Percentiles rank a stretch among this genome's conserved stretches.
Conservation (phyloP, 2,797 vertebrate genomes). For the Allochrocebus solatus region DNA sequence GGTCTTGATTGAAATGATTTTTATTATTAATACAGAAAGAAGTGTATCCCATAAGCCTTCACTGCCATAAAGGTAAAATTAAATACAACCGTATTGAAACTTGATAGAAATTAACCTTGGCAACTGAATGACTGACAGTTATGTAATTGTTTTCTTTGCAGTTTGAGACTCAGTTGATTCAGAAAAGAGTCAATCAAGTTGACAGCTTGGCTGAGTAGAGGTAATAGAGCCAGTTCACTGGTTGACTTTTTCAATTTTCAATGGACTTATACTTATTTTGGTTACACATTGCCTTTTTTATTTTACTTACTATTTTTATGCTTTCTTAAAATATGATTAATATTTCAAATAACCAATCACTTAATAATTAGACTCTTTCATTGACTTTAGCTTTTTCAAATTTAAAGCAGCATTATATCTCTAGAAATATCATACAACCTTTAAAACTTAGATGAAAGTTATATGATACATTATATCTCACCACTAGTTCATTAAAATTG, state of each 20-base stretch:
- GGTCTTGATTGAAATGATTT: not conserved
- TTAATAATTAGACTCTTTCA: not conserved
- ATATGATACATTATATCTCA: not conserved
- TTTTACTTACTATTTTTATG: not conserved
- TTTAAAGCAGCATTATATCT: not conserved
- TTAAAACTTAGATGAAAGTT: not conserved
- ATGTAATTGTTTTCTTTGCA: not conserved
- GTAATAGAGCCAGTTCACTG: not conserved
- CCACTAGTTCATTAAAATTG: slow-evolving; percentile 14
- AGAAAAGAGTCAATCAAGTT: not conserved
- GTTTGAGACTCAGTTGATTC: not conserved
- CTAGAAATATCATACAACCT: not conserved
- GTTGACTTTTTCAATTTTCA: not conserved
- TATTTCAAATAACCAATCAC: slow-evolving; percentile 10
- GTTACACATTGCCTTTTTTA: not conserved
- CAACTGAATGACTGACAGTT: not conserved
- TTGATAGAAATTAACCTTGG: not conserved
- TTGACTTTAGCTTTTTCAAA: not conserved
- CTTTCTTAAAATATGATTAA: slow-evolving; percentile 17
- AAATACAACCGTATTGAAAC: not conserved
- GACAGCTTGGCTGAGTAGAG: not conserved
- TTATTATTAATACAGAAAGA: not conserved
- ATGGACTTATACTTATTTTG: not conserved
- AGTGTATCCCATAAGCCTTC: not conserved
- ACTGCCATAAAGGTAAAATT: not conserved